Evolutionary conservation across 2,888 invertebrate species (phyloP), one percentile per base, ranked within the genome.

Genomic region (Drosophila barbarae): DNA sequence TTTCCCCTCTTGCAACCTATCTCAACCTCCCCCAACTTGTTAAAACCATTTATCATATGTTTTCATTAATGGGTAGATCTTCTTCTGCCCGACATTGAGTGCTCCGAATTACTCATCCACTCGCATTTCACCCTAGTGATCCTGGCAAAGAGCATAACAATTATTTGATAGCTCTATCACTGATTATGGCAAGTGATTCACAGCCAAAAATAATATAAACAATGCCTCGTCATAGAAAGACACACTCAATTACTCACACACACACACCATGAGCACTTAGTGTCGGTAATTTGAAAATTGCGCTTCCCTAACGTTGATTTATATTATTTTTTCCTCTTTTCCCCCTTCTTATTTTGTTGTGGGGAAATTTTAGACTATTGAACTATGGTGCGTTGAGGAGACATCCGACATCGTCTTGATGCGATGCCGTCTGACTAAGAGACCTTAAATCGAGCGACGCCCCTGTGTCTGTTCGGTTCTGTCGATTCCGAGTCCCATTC

Each of bases 281-380:
- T 57, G 57, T 35, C 23, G 54, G 65, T 54, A 39, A 52, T 60
- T 69, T 42, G 41, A 55, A 50, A 50, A 55, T 38, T 30, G 30
- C 63, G 30, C 35, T 30, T 35, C 34, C 32, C 34, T 28, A 26
- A 28, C 7, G 23, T 49, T 18, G 12, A 34, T 35, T 50, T 47
- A 42, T 54, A 8, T 41, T 5, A 23, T 52, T 30, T 12, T 23
- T 12, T 39, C 10, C 38, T 21, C 1, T 18, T 18, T 18, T 18
- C 13, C 13, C 38, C 41, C 41, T 5, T 13, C 15, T 41, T 55
- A 57, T 46, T 67, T 76, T 73, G 61, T 51, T 56, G 44, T 52
- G 60, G 69, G 68, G 84, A 81, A 80, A 81, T 72, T 73, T 67
- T 81, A 84, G 82, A 80, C 84, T 84, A 76, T 80, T 80, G 79